Evolutionary conservation across 2,113 vertebrate genomes (phyloP).

Genomic region (Prietella phreatophila): DNA sequence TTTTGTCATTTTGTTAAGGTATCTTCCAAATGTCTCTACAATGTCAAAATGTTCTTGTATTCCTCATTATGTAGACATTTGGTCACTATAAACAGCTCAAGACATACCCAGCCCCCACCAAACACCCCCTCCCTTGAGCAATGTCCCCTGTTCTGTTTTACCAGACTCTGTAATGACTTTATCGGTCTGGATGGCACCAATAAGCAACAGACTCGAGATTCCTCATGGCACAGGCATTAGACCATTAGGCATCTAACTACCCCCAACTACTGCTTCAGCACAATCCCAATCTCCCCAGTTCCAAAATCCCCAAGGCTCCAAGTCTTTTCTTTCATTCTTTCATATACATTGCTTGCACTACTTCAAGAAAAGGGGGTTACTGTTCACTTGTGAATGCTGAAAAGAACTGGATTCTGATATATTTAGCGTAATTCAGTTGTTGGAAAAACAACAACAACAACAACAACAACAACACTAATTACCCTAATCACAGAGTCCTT

Average conservation of each 20-base stretch:
- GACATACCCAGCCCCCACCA: not conserved
- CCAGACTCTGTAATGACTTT: conserved; percentile 84
- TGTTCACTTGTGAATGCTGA: conserved; percentile 69
- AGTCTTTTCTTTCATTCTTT: conserved; percentile 81
- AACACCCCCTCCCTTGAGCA: conserved; percentile 1
- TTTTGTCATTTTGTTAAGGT: conserved; percentile 19
- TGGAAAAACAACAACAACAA: not conserved
- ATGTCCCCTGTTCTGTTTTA: conserved; percentile 65
- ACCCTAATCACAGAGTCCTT: conserved; percentile 35
- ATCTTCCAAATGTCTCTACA: not conserved
- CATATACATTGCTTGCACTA: not conserved
- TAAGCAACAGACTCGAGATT: conserved; percentile 84
- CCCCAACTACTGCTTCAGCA: conserved; percentile 84
- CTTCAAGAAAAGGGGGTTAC: conserved; percentile 68
- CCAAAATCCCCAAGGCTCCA: conserved; percentile 80
- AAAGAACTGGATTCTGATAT: conserved; percentile 68
- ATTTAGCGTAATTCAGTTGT: conserved; percentile 61
- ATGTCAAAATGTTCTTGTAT: not conserved
- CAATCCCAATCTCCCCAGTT: conserved; percentile 79
- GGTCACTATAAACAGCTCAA: not conserved
- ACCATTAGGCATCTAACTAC: conserved; percentile 88
- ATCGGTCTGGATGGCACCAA: conserved; percentile 87
- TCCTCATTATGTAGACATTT: conserved; percentile 3
- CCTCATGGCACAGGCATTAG: conserved; percentile 85
- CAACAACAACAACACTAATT: conserved; percentile 35